These are phyloP conservation scores for Adela reaumurella DNA, from an alignment of 2,888 invertebrate genomes.

Conservation along the genomic window DNA sequence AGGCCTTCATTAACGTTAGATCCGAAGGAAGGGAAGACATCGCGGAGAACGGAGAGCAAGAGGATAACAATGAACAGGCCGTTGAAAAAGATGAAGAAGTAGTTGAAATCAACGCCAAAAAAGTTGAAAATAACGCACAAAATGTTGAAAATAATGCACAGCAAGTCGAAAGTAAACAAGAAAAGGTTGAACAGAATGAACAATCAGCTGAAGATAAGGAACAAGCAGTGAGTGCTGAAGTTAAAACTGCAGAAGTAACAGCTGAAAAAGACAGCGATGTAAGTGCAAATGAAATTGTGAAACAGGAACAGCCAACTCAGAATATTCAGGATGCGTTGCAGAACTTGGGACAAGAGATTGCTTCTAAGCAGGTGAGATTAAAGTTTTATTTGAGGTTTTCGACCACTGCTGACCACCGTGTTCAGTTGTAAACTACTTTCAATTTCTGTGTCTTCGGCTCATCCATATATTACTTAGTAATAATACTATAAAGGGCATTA, in stretches of 20 bases:
- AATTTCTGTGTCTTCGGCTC: too few species aligned
- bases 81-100: background rate
- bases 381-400: too few species aligned
- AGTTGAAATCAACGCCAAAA: background rate
- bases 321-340: conserved; percentile 31
- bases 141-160: conserved; percentile 12
- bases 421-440: too few species aligned
- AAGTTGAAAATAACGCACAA: conserved; percentile 5
- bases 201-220: conserved; percentile 4
- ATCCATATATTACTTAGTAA: too few species aligned
- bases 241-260: conserved; percentile 12
- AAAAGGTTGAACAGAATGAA: conserved; percentile 10
- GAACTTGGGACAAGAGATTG: conserved; percentile 28
- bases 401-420: too few species aligned
- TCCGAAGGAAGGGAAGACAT: background rate
- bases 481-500: too few species aligned
- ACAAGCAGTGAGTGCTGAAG: conserved; percentile 8
- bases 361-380: conserved; percentile 28
- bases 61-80: conserved; percentile 10
- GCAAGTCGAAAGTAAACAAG: conserved; percentile 2
- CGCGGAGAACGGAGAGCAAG: conserved; percentile 7
- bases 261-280: conserved; percentile 2
- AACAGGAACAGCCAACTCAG: conserved; percentile 19
- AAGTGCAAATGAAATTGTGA: conserved; percentile 11
- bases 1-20: conserved; percentile 22